Base-by-base conservation (phyloP, 2,113 vertebrate species). In the Aphyosemion australe region DNA sequence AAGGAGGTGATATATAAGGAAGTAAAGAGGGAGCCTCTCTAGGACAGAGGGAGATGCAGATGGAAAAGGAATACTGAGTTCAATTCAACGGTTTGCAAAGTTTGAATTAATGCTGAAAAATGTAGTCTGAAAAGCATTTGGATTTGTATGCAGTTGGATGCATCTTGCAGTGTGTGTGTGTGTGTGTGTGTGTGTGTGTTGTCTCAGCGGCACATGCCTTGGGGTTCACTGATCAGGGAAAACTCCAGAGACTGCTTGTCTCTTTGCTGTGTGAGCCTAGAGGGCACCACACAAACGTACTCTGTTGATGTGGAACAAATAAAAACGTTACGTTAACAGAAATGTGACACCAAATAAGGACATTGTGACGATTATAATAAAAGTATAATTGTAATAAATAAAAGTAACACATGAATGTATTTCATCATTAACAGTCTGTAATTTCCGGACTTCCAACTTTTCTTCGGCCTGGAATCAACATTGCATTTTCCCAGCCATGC, bases 171-270 rank as follows among this genome's bases (percentile, higher is more conserved):
- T 47, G 65, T 78, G 66, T 77, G 62, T 76, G 66, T 79, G 34
- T 37, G 34, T 37, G 34, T 37, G 3, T 37, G 34, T 37, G 4
- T 37, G 34, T 37, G 5, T 37, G 34, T 37, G 34, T 8, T 18
- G 26, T 46, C 20, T 59, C 55, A 65, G 48, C 56, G 31, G 74
- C 51, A 70, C n/a, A 15, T 74, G 76, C 74, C 68, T 84, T 58
- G 51, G 72, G 79, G 61, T 56, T 54, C 50, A 67, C 37, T 65
- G 64, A 74, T 63, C 39, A 20, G 53, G 56, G 54, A 49, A 61
- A 74, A 67, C 83, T 82, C 68, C 57, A n/a, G 81, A 76, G 74
- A 72, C 69, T 41, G 42, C 58, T 41, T 41, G 69, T 10, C 34
- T 37, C 65, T 74, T 63, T 69, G 60, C 42, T 66, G 55, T 77